Percentiles rank a stretch among this genome's conserved stretches.
Evolutionary conservation across 1,140 invertebrate species (phyloP).

Genomic region (Panagrolaimus sp.): DNA sequence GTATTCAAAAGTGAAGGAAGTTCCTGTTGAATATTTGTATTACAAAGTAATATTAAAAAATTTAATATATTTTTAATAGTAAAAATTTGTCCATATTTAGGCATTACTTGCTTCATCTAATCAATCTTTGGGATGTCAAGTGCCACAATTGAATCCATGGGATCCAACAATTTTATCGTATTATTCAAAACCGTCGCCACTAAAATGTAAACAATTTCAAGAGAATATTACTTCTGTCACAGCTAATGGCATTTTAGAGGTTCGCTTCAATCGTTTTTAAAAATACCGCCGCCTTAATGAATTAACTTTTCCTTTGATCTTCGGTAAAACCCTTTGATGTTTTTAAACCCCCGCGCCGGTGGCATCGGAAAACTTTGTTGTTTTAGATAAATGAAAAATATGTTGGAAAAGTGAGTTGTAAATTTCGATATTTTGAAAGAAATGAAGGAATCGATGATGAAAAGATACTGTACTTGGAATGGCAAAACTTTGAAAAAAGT

Average conservation of each 20-base stretch:
- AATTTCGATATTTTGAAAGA: constrained; percentile 27
- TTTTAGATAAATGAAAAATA: constrained; percentile 23
- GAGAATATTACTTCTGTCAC: constrained; percentile 25
- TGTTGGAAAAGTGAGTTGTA: constrained; percentile 2
- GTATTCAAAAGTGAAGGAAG: no score
- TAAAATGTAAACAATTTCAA: constrained; percentile 25
- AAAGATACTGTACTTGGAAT: constrained; percentile 13
- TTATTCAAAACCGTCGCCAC: constrained; percentile 20
- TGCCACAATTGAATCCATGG: constrained; percentile 23
- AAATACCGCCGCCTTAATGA: no score
- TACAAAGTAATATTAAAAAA: no score
- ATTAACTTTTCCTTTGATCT: no score
- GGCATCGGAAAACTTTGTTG: no score
- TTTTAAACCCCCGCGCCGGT: no score
- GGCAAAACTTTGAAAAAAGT: background rate
- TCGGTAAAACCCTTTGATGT: no score
- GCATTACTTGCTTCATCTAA: no score
- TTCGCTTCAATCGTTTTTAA: background rate
- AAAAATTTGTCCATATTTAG: no score
- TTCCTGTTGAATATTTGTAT: no score
- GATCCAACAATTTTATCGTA: constrained; percentile 31
- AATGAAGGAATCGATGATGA: constrained; percentile 25
- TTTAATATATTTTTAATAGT: no score
- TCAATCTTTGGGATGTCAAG: constrained; percentile 4
- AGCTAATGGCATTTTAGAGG: constrained; percentile 19